Evolutionary conservation across 1,140 invertebrate genomes (phyloP).

Genomic region (Leucophenga varia): DNA sequence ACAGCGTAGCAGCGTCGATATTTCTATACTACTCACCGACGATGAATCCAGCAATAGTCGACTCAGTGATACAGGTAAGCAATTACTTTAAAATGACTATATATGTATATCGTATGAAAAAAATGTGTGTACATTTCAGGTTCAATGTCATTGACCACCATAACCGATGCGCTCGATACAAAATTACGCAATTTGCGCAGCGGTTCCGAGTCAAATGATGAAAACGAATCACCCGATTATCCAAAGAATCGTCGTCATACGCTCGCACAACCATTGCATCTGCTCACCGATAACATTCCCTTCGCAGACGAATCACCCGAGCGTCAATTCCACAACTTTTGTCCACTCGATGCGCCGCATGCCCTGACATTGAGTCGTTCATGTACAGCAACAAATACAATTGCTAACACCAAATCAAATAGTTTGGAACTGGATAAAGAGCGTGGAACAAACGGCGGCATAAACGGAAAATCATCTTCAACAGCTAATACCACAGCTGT

Average conservation of each 20-base stretch:
- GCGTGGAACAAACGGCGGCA: too few species aligned
- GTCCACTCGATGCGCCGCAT: constrained; percentile 36
- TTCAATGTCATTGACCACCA: constrained; percentile 59
- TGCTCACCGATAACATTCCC: constrained; percentile 58
- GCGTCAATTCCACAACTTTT: constrained; percentile 45
- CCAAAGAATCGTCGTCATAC: constrained; percentile 45
- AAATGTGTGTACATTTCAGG: constrained; percentile 56
- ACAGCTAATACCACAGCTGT: too few species aligned
- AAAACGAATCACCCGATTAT: constrained; percentile 47
- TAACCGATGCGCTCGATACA: constrained; percentile 74
- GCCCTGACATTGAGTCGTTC: constrained; percentile 41
- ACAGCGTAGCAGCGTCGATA: constrained; percentile 48
- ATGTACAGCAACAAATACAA: constrained; percentile 44
- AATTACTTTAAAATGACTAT: background rate
- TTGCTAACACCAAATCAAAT: constrained; percentile 17
- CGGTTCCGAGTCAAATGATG: constrained; percentile 52
- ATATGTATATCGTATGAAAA: background rate
- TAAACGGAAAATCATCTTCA: too few species aligned
- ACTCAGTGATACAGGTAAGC: constrained; percentile 48
- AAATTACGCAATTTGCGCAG: constrained; percentile 68
- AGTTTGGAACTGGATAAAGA: constrained; percentile 17
- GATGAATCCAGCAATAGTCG: constrained; percentile 47
- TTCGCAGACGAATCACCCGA: constrained; percentile 61
- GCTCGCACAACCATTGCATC: constrained; percentile 44
- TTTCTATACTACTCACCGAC: constrained; percentile 46